Base-by-base conservation (phyloP, 2,113 vertebrate genomes). In the Nannobrachium achirus region DNA sequence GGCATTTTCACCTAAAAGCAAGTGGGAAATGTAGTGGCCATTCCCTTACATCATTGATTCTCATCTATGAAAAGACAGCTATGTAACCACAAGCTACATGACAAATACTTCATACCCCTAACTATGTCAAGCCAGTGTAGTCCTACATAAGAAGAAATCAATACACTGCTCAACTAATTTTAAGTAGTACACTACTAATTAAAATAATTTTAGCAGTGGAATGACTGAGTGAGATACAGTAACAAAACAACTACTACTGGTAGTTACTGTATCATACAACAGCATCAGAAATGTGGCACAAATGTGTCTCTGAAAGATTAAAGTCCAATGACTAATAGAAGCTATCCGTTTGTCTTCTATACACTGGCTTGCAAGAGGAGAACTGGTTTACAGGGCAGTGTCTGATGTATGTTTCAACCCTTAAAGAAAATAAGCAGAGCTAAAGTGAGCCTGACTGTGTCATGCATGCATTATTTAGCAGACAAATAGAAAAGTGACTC, bases 401-500 rank as follows among this genome's bases (percentile, higher is more conserved):
- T 42, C 53, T 18, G 9, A 16, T 55, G 16, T 18, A 41, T 25
- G 56, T 72, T 48, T 53, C 11, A 6, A 53, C 25, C 20, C 48
- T 7, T 40, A 38, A 49, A 64, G 55, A 75, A 71, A 66, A 73
- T 42, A 66, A 8, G 20, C n/a, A 16, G 56, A 51, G 49, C 61
- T 11, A 39, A 59, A 69, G 51, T 19, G 55, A 49, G 10, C 56
- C 56, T 44, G 68, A 63, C 68, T 38, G 14, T 56, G 49, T 57
- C 66, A 48, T 62, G 58, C 19, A 65, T 71, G 65, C 60, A 73
- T 80, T 82, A 71, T 75, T 77, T 71, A 81, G 64, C 78, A 75
- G 71, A 79, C 65, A 79, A 81, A 76, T 19, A 71, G 78, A 76
- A 63, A 81, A 84, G 70, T 50, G 52, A 79, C 73, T 82, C 68